Conservation (phyloP, 2,888 invertebrate species). For the Chrysolina haemoptera region DNA sequence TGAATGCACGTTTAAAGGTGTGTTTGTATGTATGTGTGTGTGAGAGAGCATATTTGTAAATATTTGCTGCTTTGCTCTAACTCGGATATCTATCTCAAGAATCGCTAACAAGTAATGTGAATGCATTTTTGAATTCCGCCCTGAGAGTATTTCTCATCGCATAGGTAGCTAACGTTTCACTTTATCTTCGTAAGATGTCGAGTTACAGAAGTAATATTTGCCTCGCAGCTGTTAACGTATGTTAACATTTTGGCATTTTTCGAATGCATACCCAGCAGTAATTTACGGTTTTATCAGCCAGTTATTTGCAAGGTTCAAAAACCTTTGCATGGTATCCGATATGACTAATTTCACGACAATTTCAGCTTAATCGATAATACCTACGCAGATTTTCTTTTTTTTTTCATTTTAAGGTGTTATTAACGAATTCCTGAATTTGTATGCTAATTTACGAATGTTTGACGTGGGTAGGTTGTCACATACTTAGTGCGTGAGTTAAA, state of each 20-base stretch:
- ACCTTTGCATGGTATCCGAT: slow-evolving; percentile 11
- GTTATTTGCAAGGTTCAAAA: slow-evolving; percentile 24
- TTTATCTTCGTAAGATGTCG: slow-evolving; percentile 34
- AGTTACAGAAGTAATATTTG: slow-evolving; percentile 35
- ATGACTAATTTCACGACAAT: slow-evolving; percentile 9
- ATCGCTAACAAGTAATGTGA: slow-evolving; percentile 11
- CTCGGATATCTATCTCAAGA: slow-evolving; percentile 4
- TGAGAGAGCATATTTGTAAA: slow-evolving; percentile 12
- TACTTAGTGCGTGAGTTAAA: background rate
- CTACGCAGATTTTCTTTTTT: slow-evolving; percentile 14
- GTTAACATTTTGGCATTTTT: slow-evolving; percentile 35
- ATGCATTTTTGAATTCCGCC: slow-evolving; percentile 9
- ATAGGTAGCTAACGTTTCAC: slow-evolving; percentile 30
- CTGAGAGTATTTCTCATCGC: slow-evolving; percentile 25
- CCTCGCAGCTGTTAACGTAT: slow-evolving; percentile 43
- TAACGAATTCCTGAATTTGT: background rate
- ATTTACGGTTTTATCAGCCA: slow-evolving; percentile 19
- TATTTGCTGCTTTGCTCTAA: slow-evolving; percentile 14
- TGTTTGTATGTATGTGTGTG: slow-evolving; percentile 19
- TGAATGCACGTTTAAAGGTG: slow-evolving; percentile 28
- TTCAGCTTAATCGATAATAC: slow-evolving; percentile 15
- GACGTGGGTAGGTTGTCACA: slow-evolving; percentile 7
- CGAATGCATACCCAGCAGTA: slow-evolving; percentile 7
- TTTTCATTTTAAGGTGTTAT: background rate
- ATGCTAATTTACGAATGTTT: background rate